These are phyloP conservation scores for Lepidothrix coronata DNA, from an alignment of 2,113 vertebrate genomes.

Conservation along the genomic window DNA sequence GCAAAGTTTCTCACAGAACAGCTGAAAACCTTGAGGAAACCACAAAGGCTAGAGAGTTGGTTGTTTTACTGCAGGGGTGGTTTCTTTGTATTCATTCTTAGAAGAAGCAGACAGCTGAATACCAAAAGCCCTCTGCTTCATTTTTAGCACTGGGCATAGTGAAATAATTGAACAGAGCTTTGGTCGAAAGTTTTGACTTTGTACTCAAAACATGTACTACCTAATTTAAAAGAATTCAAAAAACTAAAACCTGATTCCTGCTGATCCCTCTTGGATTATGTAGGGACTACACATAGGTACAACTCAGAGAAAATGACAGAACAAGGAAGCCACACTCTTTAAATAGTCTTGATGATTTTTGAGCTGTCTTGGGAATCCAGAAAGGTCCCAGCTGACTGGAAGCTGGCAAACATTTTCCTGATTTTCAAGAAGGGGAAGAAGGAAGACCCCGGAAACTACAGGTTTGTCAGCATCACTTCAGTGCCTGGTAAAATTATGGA, in stretches of 20 bases:
- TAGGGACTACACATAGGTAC: neutral
- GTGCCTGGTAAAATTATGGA: neutral
- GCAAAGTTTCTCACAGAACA: neutral
- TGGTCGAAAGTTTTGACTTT: neutral
- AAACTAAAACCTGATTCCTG: neutral
- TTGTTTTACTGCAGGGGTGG: neutral
- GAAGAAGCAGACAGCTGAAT: neutral
- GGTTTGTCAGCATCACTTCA: neutral
- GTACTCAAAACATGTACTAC: neutral
- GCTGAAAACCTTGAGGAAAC: neutral
- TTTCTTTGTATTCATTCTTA: neutral
- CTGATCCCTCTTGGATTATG: neutral
- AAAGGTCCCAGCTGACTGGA: neutral
- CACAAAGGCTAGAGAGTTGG: neutral
- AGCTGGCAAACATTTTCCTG: neutral
- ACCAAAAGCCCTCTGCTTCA: neutral
- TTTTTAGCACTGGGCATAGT: neutral
- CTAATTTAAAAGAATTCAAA: neutral
- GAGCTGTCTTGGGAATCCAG: neutral
- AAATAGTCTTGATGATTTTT: neutral
- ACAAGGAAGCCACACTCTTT: neutral
- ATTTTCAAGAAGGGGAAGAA: neutral
- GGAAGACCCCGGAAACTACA: neutral
- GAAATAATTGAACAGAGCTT: neutral
- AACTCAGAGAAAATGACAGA: neutral